Percentiles rank a stretch among this genome's conserved stretches.
Conservation (phyloP, 2,888 invertebrate species). For the Lypha dubia region DNA sequence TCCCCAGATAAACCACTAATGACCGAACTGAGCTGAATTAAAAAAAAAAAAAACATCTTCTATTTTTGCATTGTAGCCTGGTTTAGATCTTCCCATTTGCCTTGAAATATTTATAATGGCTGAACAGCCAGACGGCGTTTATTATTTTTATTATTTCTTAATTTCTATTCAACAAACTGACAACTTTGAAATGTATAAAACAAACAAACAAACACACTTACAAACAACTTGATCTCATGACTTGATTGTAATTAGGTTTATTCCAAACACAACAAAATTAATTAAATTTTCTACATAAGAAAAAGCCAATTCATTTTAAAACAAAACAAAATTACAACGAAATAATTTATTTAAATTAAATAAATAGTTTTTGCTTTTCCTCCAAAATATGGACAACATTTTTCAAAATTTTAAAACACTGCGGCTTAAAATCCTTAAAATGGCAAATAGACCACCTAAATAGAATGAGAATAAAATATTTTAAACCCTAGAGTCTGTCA, state of each 20-base stretch:
- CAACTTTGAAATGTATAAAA: conserved; percentile 1
- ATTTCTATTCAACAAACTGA: conserved; percentile 12
- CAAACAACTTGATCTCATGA: conserved; percentile 43
- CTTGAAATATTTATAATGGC: no score
- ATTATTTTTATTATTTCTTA: not conserved
- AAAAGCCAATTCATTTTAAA: not conserved
- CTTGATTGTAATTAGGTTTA: not conserved
- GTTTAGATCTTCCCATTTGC: no score
- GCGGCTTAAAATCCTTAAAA: conserved; percentile 59
- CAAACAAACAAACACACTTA: no score
- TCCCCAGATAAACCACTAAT: no score
- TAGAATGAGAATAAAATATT: conserved; percentile 43
- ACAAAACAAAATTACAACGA: conserved; percentile 55
- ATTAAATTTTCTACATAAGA: not conserved
- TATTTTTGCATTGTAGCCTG: no score
- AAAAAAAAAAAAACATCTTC: no score
- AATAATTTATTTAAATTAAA: conserved; percentile 60
- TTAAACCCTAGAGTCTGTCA: conserved; percentile 73
- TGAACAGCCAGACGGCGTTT: no score
- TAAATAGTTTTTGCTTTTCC: conserved; percentile 60
- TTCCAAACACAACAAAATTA: not conserved
- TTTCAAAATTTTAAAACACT: conserved; percentile 52
- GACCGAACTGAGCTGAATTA: no score
- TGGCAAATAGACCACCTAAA: conserved; percentile 70
- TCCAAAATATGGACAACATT: conserved; percentile 36